phyloP scores from a whole-genome alignment of 1,140 invertebrate genomes.

The Ptiloglossa arizonensis region DNA sequence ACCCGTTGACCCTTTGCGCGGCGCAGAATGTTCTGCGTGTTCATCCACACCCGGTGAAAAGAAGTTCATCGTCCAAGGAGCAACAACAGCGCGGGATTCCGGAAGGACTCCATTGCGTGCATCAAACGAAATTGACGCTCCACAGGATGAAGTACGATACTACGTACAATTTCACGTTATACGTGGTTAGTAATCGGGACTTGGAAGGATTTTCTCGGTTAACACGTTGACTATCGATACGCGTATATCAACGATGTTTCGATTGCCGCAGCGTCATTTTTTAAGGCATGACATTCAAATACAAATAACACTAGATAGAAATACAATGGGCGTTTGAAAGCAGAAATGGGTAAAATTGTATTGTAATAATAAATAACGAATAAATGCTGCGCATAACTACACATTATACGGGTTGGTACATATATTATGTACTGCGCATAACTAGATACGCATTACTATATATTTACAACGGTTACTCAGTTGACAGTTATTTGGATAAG shows the following conservation, averaged over 20 bases:
- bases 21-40: slow-evolving; percentile 75
- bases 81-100: slow-evolving; percentile 70
- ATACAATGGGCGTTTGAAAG: no score
- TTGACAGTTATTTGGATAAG: no score
- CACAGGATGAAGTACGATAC: slow-evolving; percentile 79
- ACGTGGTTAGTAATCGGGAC: slow-evolving; percentile 71
- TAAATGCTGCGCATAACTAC: no score
- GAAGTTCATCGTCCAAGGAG: slow-evolving; percentile 60
- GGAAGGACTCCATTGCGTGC: slow-evolving; percentile 79
- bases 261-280: no score
- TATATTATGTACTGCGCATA: no score
- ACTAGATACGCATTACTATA: no score
- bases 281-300: no score
- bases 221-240: neutral
- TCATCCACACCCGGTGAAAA: slow-evolving; percentile 63
- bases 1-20: slow-evolving; percentile 78
- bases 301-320: no score
- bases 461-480: no score
- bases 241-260: neutral
- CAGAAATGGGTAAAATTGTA: no score
- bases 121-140: slow-evolving; percentile 77
- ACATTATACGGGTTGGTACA: no score
- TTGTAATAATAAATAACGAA: no score
- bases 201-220: neutral
- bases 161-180: slow-evolving; percentile 80